These are phyloP conservation scores for Mesoclemmys tuberculata DNA, from an alignment of 2,113 vertebrate species.

Conservation along the genomic window DNA sequence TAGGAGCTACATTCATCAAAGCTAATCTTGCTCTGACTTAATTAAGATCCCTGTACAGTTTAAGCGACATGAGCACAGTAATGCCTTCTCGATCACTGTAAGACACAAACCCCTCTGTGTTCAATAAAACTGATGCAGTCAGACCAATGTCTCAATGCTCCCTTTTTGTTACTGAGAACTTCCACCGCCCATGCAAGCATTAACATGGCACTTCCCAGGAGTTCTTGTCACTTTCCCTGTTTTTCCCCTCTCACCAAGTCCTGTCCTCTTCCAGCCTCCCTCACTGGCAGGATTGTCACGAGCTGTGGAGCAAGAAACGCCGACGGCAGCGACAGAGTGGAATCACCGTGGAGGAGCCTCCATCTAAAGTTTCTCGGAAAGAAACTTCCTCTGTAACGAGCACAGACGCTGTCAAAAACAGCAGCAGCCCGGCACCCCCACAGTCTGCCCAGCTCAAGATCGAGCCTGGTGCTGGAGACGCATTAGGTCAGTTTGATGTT, in stretches of 20 bases:
- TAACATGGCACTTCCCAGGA: accelerated
- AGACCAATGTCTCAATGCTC: accelerated
- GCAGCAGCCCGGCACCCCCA: slow-evolving; percentile 84
- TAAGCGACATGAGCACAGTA: accelerated
- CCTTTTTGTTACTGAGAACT: accelerated
- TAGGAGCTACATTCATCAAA: neutral
- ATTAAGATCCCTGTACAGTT: neutral
- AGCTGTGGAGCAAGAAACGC: slow-evolving; percentile 98
- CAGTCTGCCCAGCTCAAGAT: slow-evolving; percentile 79
- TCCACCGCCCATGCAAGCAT: neutral
- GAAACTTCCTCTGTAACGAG: slow-evolving; percentile 84
- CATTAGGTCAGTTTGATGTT: slow-evolving; percentile 79
- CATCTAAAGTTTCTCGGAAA: slow-evolving; percentile 92
- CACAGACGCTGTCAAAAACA: slow-evolving; percentile 87
- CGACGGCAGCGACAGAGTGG: slow-evolving; percentile 93
- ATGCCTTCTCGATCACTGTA: accelerated
- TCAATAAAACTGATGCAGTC: accelerated
- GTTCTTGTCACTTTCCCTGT: too few relatives aligned
- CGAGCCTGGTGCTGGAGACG: slow-evolving; percentile 78
- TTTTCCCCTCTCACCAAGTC: neutral
- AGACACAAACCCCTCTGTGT: neutral
- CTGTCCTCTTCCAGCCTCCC: slow-evolving; percentile 86
- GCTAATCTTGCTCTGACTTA: neutral
- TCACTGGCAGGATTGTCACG: slow-evolving; percentile 97
- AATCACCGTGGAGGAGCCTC: slow-evolving; percentile 85